Evolutionary conservation across 2,888 invertebrate species (phyloP).

Genomic region (Cryptocheilus praepositus): DNA sequence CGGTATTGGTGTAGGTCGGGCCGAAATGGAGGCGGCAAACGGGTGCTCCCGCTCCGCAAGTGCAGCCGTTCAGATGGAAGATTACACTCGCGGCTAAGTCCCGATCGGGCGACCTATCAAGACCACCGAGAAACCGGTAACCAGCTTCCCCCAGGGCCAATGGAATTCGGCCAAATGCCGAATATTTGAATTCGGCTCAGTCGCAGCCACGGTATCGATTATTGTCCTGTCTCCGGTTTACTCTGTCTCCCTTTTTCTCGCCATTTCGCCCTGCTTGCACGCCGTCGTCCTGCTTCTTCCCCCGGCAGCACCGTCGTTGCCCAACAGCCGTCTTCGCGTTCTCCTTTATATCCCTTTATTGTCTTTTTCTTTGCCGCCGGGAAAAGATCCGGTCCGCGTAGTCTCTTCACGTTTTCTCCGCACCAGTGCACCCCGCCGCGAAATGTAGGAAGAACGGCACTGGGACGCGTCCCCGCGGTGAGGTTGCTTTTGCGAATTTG

Average conservation of each 20-base stretch:
- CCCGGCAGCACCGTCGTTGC: background rate
- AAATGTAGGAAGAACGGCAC: background rate
- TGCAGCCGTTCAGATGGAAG: slow-evolving; percentile 37
- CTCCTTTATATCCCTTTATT: background rate
- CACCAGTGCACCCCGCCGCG: background rate
- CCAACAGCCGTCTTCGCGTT: background rate
- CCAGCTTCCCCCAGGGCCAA: slow-evolving; percentile 29
- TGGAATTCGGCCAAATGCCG: slow-evolving; percentile 51
- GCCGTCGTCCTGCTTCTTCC: background rate
- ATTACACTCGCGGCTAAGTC: slow-evolving; percentile 38
- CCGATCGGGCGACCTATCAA: slow-evolving; percentile 20
- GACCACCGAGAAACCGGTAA: slow-evolving; percentile 36
- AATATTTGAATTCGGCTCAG: slow-evolving; percentile 39
- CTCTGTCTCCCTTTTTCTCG: slow-evolving; percentile 8
- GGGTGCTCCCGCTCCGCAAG: slow-evolving; percentile 4
- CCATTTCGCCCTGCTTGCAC: slow-evolving; percentile 11
- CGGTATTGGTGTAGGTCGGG: slow-evolving; percentile 51
- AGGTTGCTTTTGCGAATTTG: too few relatives aligned
- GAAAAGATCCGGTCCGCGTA: background rate
- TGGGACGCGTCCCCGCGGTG: too few relatives aligned
- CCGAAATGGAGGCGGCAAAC: slow-evolving; percentile 24
- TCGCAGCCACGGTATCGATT: slow-evolving; percentile 36
- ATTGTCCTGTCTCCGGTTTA: slow-evolving; percentile 17
- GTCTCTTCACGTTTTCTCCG: background rate
- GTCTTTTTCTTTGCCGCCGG: background rate